Base-by-base conservation (phyloP, 2,888 invertebrate genomes). In the Cosmia trapezina region DNA sequence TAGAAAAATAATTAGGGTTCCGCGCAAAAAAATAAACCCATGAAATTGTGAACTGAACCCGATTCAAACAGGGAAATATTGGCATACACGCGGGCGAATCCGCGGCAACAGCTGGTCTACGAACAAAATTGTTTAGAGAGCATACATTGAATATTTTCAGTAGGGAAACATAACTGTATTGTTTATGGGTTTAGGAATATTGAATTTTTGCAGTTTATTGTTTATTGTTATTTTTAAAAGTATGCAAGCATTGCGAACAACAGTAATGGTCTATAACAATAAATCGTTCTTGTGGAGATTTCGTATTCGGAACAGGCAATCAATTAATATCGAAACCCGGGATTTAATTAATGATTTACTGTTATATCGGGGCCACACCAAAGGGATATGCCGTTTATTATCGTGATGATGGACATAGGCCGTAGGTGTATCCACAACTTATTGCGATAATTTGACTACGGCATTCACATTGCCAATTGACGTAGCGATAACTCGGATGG, bases 101-200 rank as follows among this genome's bases (percentile, higher is more conserved):
- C 37, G 6, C 37, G 37, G 37, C 4, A 5, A 37, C 37, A 37
- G 37, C 37, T 37, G 4, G 37, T 5, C 66, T 47, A 56, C 19
- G n/a, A 69, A 66, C 49, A 69, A 71, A 83, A 75, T 73, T 64
- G 64, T 61, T 61, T 78, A 33, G n/a, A 67, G 45, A 53, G 56
- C 45, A 41, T 37, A 22, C 53, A 70, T 47, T 60, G 54, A 81
- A 81, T 78, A 69, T 70, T 70, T 81, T 75, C 19, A 19, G 19
- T 59, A 37, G 12, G 17, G 6, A 63, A 79, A 54, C 47, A 53
- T 47, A 4, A 37, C 37, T 37, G 41, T 53, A 60, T 67, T 49
- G 51, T 81, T 81, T 78, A 71, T 63, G 22, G 33, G 6, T 49
- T 37, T 56, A 79, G 65, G 62, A 51, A 67, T 80, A 83, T 83